phyloP scores from a whole-genome alignment of 2,888 invertebrate genomes.

The Muschampia plurimacula region DNA sequence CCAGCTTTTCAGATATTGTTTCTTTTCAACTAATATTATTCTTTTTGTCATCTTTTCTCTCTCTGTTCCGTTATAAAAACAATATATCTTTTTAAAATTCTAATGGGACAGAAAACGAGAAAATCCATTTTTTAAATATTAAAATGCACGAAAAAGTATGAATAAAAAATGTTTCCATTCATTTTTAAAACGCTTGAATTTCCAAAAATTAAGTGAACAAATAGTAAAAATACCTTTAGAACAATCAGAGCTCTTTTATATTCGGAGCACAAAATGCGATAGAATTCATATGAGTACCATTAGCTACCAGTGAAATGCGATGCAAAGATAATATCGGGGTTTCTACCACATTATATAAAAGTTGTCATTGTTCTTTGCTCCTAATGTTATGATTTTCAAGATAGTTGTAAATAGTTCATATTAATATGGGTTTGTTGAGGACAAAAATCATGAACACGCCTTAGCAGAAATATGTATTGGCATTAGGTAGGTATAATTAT shows the following conservation, averaged over 20 bases:
- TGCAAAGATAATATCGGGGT: conserved; percentile 31
- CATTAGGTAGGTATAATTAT: too few relatives aligned
- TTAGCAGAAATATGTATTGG: too few relatives aligned
- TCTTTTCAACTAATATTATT: too few relatives aligned
- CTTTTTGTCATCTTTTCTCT: too few relatives aligned
- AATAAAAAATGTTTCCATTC: conserved; percentile 24
- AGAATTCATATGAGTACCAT: conserved; percentile 36
- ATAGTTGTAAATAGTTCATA: background rate
- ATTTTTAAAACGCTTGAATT: conserved; percentile 21
- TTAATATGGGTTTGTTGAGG: too few relatives aligned
- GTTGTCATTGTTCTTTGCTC: conserved; percentile 9
- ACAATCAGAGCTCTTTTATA: conserved; percentile 54
- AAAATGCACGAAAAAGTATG: background rate
- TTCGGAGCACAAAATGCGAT: conserved; percentile 53
- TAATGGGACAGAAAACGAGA: background rate
- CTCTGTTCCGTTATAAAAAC: too few relatives aligned
- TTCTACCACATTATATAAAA: conserved; percentile 17
- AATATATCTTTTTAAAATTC: background rate
- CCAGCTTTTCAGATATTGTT: too few relatives aligned
- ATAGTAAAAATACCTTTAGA: conserved; percentile 29
- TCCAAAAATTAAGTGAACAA: conserved; percentile 24
- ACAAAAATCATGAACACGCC: too few relatives aligned
- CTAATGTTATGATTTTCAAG: background rate
- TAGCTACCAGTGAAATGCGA: conserved; percentile 26
- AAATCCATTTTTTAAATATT: background rate